Evolutionary conservation across 2,113 vertebrate species (phyloP).

Genomic region (Chaetodon trifascialis): DNA sequence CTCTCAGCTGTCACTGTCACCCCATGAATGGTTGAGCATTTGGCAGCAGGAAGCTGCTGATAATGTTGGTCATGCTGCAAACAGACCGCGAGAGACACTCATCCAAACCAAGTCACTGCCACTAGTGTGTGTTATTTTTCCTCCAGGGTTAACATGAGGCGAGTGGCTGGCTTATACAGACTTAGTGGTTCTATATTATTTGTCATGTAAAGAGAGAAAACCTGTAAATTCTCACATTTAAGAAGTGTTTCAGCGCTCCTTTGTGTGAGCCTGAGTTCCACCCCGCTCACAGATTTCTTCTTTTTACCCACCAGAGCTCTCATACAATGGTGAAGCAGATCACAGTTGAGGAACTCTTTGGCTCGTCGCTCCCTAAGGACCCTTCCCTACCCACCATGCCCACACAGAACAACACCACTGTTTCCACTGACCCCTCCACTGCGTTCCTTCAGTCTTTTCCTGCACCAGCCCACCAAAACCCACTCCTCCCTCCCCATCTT

Average conservation of each 20-base stretch:
- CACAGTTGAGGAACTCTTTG: constrained; percentile 98
- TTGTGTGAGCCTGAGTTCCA: neutral
- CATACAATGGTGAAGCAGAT: constrained; percentile 93
- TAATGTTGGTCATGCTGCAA: neutral
- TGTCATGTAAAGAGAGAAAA: neutral
- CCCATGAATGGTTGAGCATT: neutral
- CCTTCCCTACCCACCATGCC: constrained; percentile 78
- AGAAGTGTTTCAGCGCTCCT: neutral
- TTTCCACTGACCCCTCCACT: constrained; percentile 78
- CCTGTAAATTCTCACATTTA: neutral
- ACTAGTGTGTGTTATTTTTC: neutral
- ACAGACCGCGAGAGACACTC: neutral
- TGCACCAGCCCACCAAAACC: constrained; percentile 85
- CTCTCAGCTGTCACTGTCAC: neutral
- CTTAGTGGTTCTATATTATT: too few relatives aligned
- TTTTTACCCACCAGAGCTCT: constrained; percentile 80
- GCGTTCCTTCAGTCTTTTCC: constrained; percentile 80
- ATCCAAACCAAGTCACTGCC: neutral
- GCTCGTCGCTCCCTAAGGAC: constrained; percentile 93
- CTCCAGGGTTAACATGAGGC: neutral
- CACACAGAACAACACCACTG: constrained; percentile 67
- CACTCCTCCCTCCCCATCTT: constrained; percentile 80
- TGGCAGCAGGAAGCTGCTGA: neutral
- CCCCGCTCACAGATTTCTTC: neutral
- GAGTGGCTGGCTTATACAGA: neutral